Evolutionary conservation across 2,888 invertebrate species (phyloP).

Genomic region (Apamea epomidion): DNA sequence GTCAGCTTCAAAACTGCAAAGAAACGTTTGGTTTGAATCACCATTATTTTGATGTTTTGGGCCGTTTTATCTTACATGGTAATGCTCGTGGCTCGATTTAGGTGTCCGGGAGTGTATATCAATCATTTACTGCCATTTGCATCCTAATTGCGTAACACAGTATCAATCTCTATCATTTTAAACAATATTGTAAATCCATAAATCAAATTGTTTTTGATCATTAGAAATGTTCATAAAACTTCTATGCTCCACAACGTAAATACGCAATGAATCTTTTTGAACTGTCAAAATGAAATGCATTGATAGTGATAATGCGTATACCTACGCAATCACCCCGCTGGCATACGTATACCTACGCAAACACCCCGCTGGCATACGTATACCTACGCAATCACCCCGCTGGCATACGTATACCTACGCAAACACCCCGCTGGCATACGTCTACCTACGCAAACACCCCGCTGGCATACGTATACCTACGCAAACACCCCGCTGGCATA

Average conservation of each 20-base stretch:
- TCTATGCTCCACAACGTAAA: neutral
- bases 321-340: too few relatives aligned
- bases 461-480: too few relatives aligned
- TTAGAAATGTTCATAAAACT: too few relatives aligned
- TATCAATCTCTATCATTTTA: neutral
- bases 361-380: too few relatives aligned
- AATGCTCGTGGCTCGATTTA: neutral
- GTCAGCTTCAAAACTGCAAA: neutral
- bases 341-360: too few relatives aligned
- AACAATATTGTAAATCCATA: neutral
- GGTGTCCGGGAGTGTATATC: neutral
- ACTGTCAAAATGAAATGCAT: neutral
- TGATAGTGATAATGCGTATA: neutral
- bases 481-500: too few relatives aligned
- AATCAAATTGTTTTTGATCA: too few relatives aligned
- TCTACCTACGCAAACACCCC: too few relatives aligned
- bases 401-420: too few relatives aligned
- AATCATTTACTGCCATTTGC: neutral
- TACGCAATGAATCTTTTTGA: neutral
- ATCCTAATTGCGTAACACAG: neutral
- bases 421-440: neutral
- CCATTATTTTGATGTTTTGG: neutral
- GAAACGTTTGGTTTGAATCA: neutral
- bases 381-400: too few relatives aligned
- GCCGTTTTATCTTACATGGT: neutral